Evolutionary conservation across 1,140 invertebrate genomes (phyloP).

Genomic region (Myzus persicae): DNA sequence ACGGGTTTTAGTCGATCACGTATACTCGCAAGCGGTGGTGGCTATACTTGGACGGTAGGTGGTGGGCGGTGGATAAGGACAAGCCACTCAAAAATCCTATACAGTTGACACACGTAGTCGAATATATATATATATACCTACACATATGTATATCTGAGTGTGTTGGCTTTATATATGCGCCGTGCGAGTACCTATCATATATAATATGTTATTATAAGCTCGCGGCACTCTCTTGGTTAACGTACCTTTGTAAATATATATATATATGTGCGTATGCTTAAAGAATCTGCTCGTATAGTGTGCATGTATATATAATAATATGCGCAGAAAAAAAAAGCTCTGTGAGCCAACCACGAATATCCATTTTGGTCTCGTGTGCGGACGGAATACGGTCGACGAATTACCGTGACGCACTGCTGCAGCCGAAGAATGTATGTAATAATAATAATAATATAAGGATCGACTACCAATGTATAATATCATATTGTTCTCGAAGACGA

Average conservation of each 20-base stretch:
- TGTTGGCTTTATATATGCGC: constrained; percentile 15
- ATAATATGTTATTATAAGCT: constrained; percentile 6
- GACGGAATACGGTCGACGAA: background rate
- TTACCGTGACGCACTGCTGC: background rate
- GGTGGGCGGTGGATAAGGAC: background rate
- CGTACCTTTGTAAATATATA: background rate
- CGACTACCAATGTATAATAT: background rate
- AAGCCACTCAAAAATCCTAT: constrained; percentile 30
- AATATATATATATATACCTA: background rate
- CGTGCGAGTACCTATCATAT: background rate
- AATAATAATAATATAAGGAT: background rate
- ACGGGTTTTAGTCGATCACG: constrained; percentile 36
- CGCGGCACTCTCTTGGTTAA: background rate
- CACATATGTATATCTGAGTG: background rate
- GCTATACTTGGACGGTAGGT: background rate
- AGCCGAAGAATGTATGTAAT: background rate
- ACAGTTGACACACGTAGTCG: constrained; percentile 23
- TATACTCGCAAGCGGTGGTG: background rate
- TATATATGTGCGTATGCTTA: background rate
- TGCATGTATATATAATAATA: background rate
- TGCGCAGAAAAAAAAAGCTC: background rate
- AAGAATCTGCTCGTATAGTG: background rate
- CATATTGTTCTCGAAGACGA: background rate
- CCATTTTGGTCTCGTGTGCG: constrained; percentile 14
- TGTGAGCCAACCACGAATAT: background rate